Percentiles rank a stretch among this genome's conserved stretches.
Evolutionary conservation across 1,140 invertebrate species (phyloP).

Genomic region (Panagrolaimus sp.): DNA sequence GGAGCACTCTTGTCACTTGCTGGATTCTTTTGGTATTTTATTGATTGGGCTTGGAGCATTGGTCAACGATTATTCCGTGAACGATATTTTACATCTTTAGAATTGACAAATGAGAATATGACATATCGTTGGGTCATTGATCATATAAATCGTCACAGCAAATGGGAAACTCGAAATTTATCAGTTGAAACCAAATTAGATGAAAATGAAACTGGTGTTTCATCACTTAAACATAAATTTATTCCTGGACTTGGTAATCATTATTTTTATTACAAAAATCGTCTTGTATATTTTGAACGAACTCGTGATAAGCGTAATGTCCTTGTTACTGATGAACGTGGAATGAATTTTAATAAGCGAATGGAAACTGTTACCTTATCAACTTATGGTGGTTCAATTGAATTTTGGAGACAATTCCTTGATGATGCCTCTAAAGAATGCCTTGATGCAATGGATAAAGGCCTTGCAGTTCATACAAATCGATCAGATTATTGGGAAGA

Average conservation of each 20-base stretch:
- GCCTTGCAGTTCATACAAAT: no score
- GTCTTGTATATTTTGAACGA: slow-evolving; percentile 49
- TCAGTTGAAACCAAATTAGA: slow-evolving; percentile 38
- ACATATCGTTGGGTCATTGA: slow-evolving; percentile 54
- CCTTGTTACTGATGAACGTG: background rate
- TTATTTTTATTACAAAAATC: slow-evolving; percentile 38
- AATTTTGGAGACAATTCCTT: slow-evolving; percentile 26
- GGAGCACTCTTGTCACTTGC: slow-evolving; percentile 91
- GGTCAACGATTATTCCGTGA: slow-evolving; percentile 45
- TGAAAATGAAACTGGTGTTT: slow-evolving; percentile 47
- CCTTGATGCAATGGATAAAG: slow-evolving; percentile 33
- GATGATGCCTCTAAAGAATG: slow-evolving; percentile 47
- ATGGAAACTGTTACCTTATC: slow-evolving; percentile 54
- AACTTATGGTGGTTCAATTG: slow-evolving; percentile 39
- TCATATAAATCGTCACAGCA: slow-evolving; percentile 51
- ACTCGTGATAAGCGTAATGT: slow-evolving; percentile 49
- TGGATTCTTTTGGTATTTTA: slow-evolving; percentile 78
- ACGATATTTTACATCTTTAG: slow-evolving; percentile 47
- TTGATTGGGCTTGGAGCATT: slow-evolving; percentile 62
- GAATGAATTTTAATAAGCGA: slow-evolving; percentile 38
- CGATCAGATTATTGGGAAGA: slow-evolving; percentile 67
- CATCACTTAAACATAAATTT: slow-evolving; percentile 35
- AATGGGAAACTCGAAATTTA: slow-evolving; percentile 29
- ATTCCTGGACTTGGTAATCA: slow-evolving; percentile 49
- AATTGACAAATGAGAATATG: slow-evolving; percentile 48